Conservation (phyloP, 2,888 invertebrate genomes). For the Chydorus sphaericus region DNA sequence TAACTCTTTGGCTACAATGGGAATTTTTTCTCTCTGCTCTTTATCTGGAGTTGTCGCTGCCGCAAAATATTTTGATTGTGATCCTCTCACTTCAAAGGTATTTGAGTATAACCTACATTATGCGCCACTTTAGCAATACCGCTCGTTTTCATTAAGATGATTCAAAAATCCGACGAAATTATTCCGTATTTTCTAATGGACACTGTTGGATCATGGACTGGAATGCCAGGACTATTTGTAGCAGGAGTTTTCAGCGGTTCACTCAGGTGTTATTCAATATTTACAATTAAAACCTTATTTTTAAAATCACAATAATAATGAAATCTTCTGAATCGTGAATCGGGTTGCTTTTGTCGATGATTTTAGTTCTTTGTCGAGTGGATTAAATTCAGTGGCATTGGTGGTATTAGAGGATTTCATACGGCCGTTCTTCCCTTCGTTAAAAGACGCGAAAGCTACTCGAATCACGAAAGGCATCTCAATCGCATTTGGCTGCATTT, state of each 20-base stretch:
- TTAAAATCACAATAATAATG: background rate
- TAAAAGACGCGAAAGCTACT: constrained; percentile 24
- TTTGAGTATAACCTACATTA: constrained; percentile 19
- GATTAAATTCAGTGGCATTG: constrained; percentile 80
- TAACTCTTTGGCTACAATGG: constrained; percentile 58
- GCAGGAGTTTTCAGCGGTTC: constrained; percentile 92
- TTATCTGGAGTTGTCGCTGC: constrained; percentile 74
- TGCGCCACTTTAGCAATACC: no score
- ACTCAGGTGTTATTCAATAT: constrained; percentile 54
- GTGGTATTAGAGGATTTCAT: constrained; percentile 79
- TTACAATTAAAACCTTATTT: no score
- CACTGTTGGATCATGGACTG: constrained; percentile 54
- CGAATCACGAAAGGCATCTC: constrained; percentile 52
- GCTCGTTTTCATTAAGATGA: constrained; percentile 34
- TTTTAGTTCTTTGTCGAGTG: constrained; percentile 88
- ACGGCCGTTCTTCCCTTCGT: constrained; percentile 36
- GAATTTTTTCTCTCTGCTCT: constrained; percentile 72
- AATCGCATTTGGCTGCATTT: constrained; percentile 52
- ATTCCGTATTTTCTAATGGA: constrained; percentile 81
- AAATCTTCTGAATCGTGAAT: background rate
- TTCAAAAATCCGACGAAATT: constrained; percentile 55
- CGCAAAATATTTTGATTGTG: constrained; percentile 64
- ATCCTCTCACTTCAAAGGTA: constrained; percentile 58
- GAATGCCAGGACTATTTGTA: constrained; percentile 82
- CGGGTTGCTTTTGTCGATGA: no score